Evolutionary conservation across 2,888 invertebrate species (phyloP), one percentile per base, ranked within the genome.

Genomic region (Rhabditoides inermis): DNA sequence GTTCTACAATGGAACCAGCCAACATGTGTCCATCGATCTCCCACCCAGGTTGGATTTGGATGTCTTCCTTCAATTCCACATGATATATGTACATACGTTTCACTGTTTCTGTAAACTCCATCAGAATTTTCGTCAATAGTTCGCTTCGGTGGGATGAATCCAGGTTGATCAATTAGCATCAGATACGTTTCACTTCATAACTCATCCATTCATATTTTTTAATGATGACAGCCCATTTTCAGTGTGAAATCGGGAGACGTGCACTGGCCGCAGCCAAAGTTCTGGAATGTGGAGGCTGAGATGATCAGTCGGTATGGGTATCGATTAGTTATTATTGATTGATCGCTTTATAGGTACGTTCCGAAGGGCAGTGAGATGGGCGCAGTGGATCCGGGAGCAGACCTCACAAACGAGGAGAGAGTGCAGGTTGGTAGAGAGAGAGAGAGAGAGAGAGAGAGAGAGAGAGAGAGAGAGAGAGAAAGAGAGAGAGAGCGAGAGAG

Each of bases 21-120:
- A 58, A 39, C 66, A 74, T 51, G 64, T 68, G 4, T 65, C 70
- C 5, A 49, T 76, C 25, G 58, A 65, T 27, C 48, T 70, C 18
- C 76, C 76, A 6, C 65, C 70, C n/a, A 68, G 61, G 72, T 70
- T 47, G n/a, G n/a, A n/a, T n/a, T n/a, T n/a, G n/a, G n/a, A n/a
- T n/a, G n/a, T n/a, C n/a, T n/a, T n/a, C n/a, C n/a, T n/a, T n/a
- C n/a, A n/a, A n/a, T n/a, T n/a, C n/a, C n/a, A n/a, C n/a, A n/a
- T n/a, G n/a, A n/a, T n/a, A n/a, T n/a, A n/a, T n/a, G n/a, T n/a
- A n/a, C n/a, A n/a, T n/a, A n/a, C n/a, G n/a, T n/a, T n/a, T n/a
- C n/a, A n/a, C n/a, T n/a, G n/a, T n/a, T n/a, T n/a, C n/a, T n/a
- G n/a, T n/a, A n/a, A n/a, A n/a, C n/a, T n/a, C n/a, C n/a, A n/a